phyloP scores from a whole-genome alignment of 2,888 invertebrate genomes.

The Liposcelis brunnea region DNA sequence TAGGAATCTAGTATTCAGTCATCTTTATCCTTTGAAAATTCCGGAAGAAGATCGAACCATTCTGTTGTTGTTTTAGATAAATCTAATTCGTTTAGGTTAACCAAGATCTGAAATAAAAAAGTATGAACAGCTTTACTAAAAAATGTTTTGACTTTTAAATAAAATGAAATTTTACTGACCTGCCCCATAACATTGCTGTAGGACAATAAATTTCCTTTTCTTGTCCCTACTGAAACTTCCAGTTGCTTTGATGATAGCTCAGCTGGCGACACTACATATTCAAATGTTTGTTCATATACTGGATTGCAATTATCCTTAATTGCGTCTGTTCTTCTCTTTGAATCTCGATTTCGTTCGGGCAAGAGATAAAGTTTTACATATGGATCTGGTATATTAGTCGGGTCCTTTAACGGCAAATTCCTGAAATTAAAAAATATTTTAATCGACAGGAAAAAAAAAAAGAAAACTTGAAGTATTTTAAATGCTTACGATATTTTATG shows the following conservation, averaged over 20 bases:
- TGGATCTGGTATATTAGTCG: conserved; percentile 70
- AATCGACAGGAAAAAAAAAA: conserved; percentile 8
- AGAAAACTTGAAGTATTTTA: conserved; percentile 1
- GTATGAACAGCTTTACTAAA: neutral
- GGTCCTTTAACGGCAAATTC: conserved; percentile 64
- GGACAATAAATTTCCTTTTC: conserved; percentile 65
- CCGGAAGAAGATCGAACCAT: conserved; percentile 56
- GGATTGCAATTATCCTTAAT: conserved; percentile 78
- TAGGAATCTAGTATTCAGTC: conserved; percentile 3
- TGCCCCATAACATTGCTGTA: conserved; percentile 72
- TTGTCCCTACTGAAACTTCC: conserved; percentile 75
- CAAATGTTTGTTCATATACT: conserved; percentile 78
- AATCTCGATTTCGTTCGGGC: conserved; percentile 69
- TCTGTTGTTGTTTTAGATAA: conserved; percentile 47
- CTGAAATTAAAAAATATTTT: conserved; percentile 29
- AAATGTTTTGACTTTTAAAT: conserved; percentile 5
- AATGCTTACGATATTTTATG: conserved; percentile 74
- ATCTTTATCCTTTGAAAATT: conserved; percentile 19
- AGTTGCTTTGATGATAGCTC: conserved; percentile 61
- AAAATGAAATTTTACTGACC: conserved; percentile 27
- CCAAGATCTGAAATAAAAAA: conserved; percentile 34
- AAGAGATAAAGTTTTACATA: conserved; percentile 77
- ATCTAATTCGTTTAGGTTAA: conserved; percentile 47
- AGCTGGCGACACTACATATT: conserved; percentile 66
- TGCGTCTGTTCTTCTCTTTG: conserved; percentile 65